phyloP scores from a whole-genome alignment of 2,888 invertebrate genomes.

The Pasiphila rectangulata region DNA sequence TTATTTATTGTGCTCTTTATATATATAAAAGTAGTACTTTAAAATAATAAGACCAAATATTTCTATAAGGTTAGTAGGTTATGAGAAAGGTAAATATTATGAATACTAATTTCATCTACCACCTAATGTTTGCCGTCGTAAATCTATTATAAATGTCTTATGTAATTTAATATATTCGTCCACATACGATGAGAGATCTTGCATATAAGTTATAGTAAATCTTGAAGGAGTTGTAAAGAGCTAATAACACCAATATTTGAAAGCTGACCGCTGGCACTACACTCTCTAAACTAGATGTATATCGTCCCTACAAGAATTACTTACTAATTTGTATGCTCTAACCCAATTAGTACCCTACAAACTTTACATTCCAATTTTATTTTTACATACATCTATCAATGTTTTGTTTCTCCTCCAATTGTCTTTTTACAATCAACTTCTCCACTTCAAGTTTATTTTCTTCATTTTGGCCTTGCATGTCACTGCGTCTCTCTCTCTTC shows the following conservation, averaged over 20 bases:
- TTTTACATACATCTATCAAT: slow-evolving; percentile 16
- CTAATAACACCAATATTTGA: slow-evolving; percentile 72
- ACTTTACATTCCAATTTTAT: slow-evolving; percentile 47
- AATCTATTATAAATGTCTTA: not conserved
- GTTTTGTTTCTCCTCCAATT: slow-evolving; percentile 2
- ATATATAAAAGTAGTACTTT: too few relatives aligned
- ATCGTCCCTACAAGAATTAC: slow-evolving; percentile 60
- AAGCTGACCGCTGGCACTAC: slow-evolving; percentile 75
- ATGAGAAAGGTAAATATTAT: too few relatives aligned
- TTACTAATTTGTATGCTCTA: slow-evolving; percentile 64
- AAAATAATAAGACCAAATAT: too few relatives aligned
- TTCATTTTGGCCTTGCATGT: slow-evolving; percentile 13
- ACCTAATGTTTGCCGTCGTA: not conserved
- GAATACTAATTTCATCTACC: too few relatives aligned
- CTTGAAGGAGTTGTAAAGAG: slow-evolving; percentile 67
- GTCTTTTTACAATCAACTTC: slow-evolving; percentile 1
- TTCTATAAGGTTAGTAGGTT: too few relatives aligned
- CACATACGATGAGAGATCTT: slow-evolving; percentile 7
- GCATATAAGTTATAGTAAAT: slow-evolving; percentile 38
- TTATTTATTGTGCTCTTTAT: too few relatives aligned
- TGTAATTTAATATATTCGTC: not conserved
- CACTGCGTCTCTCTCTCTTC: slow-evolving; percentile 18
- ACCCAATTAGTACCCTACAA: slow-evolving; percentile 59
- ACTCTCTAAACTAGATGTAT: slow-evolving; percentile 64
- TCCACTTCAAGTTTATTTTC: slow-evolving; percentile 15